Conservation (phyloP, 2,797 vertebrate genomes). For the Macrochelys suwanniensis region DNA sequence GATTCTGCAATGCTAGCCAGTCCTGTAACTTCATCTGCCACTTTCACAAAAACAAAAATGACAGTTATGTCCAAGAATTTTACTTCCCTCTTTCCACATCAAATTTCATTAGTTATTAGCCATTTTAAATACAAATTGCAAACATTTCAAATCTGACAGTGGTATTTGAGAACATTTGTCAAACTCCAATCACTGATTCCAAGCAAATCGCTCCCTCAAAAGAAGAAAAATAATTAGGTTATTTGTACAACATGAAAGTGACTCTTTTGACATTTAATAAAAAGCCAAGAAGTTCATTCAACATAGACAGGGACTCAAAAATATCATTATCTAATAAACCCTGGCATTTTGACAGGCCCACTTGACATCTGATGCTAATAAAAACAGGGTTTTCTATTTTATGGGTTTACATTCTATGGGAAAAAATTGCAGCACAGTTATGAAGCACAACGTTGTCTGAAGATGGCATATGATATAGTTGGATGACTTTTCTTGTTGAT, state of each 20-base stretch:
- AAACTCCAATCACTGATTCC: slow-evolving; percentile 15
- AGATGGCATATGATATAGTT: slow-evolving; percentile 25
- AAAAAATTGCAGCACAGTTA: neutral
- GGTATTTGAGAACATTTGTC: slow-evolving; percentile 32
- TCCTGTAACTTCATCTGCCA: neutral
- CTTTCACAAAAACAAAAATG: neutral
- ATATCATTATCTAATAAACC: slow-evolving; percentile 71
- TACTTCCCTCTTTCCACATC: slow-evolving; percentile 2
- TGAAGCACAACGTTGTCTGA: slow-evolving; percentile 13
- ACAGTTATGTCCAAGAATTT: neutral
- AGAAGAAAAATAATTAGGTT: neutral
- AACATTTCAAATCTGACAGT: slow-evolving; percentile 40
- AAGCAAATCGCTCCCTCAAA: slow-evolving; percentile 23
- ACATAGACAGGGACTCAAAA: slow-evolving; percentile 55
- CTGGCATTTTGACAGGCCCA: slow-evolving; percentile 68
- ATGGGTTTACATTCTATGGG: neutral
- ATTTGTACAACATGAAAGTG: slow-evolving; percentile 19
- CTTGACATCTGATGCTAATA: slow-evolving; percentile 72
- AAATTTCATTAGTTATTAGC: slow-evolving; percentile 18
- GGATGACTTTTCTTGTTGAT: slow-evolving; percentile 37
- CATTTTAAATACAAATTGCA: slow-evolving; percentile 1
- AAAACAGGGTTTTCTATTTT: slow-evolving; percentile 68
- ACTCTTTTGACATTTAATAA: slow-evolving; percentile 24
- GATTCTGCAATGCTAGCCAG: slow-evolving; percentile 24
- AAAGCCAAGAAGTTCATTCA: slow-evolving; percentile 35